Evolutionary conservation across 2,113 vertebrate species (phyloP).

Genomic region (Empidonax alnorum): DNA sequence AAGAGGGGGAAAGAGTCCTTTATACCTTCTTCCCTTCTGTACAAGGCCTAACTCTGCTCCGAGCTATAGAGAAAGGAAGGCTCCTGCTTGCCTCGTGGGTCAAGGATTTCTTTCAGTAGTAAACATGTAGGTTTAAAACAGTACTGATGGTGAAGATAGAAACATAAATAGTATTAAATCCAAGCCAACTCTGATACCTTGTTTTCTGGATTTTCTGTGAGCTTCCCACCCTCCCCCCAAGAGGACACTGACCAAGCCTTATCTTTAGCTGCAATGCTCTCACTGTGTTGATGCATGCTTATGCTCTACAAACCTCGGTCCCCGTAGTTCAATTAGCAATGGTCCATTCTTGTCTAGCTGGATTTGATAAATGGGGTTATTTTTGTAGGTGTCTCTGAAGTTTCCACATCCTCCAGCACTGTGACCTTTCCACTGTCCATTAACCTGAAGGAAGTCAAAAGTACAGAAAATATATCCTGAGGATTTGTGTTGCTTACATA

Average conservation of each 20-base stretch:
- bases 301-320: conserved; percentile 87
- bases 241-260: not conserved
- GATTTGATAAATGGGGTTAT: conserved; percentile 95
- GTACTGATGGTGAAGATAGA: not conserved
- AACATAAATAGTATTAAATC: not conserved
- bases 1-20: not conserved
- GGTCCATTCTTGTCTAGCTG: conserved; percentile 90
- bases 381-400: conserved; percentile 92
- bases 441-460: conserved; percentile 77
- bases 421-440: conserved; percentile 93
- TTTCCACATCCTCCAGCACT: conserved; percentile 96
- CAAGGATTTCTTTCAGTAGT: not conserved
- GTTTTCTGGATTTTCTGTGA: not conserved
- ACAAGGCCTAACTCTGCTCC: not conserved
- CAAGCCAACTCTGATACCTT: not conserved
- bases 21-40: not conserved
- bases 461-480: not conserved
- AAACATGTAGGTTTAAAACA: not conserved
- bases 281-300: not conserved
- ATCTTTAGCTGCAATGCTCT: not conserved
- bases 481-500: not conserved
- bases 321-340: conserved; percentile 90
- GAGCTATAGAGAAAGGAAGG: not conserved
- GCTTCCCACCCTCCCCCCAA: not conserved
- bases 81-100: not conserved